Conservation (phyloP, 2,797 vertebrate genomes). For the Selene dorsalis region DNA sequence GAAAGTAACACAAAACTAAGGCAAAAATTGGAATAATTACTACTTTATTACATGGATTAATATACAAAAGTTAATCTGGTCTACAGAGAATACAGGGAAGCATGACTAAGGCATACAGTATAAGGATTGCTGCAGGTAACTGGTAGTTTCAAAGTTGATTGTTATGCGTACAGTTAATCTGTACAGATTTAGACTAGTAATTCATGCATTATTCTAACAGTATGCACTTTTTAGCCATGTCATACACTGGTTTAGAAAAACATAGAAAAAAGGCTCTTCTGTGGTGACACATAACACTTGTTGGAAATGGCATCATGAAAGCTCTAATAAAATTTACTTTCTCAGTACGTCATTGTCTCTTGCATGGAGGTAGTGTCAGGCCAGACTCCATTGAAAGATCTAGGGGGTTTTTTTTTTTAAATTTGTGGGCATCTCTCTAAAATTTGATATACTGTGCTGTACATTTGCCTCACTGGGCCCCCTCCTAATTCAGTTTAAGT, state of each 20-base stretch:
- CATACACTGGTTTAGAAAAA: conserved; percentile 53
- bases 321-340: not conserved
- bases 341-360: not conserved
- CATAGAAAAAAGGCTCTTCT: conserved; percentile 65
- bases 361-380: not conserved
- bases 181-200: conserved; percentile 34
- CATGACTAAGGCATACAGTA: conserved; percentile 54
- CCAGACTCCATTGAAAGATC: conserved; percentile 11
- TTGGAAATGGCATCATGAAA: conserved; percentile 15
- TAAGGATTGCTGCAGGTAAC: conserved; percentile 44
- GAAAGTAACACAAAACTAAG: conserved; percentile 2
- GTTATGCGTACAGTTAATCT: conserved; percentile 41
- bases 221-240: conserved; percentile 38
- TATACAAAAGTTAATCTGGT: conserved; percentile 70
- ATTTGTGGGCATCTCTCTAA: not conserved
- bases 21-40: conserved; percentile 38
- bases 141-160: conserved; percentile 43
- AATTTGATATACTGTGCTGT: not conserved
- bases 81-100: conserved; percentile 67
- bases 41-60: conserved; percentile 79
- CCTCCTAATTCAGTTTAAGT: not conserved
- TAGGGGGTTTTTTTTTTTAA: not conserved
- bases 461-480: not conserved
- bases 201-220: conserved; percentile 50
- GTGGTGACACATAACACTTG: not conserved